These are phyloP conservation scores for Wasmannia auropunctata DNA, from an alignment of 1,140 invertebrate genomes.

Conservation along the genomic window DNA sequence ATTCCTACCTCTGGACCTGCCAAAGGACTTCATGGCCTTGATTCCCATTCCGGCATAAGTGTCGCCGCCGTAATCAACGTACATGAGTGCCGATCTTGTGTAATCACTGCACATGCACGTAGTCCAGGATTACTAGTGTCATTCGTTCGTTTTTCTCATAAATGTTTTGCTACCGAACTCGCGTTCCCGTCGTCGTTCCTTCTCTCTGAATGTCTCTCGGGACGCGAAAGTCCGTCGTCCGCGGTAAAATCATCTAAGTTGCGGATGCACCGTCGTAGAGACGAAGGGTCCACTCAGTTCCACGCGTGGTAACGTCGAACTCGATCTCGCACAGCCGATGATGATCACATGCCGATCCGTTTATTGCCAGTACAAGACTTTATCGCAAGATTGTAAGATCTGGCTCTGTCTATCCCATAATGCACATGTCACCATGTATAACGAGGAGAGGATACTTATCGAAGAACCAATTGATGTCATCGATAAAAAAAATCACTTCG, in stretches of 20 bases:
- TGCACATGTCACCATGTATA: neutral
- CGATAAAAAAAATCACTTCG: neutral
- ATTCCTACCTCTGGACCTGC: constrained; percentile 84
- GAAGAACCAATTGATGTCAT: neutral
- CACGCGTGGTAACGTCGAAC: neutral
- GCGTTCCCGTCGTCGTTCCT: neutral
- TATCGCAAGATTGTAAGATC: neutral
- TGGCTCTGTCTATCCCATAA: constrained; percentile 12
- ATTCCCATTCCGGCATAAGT: constrained; percentile 85
- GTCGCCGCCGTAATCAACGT: constrained; percentile 82
- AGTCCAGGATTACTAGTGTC: constrained; percentile 61
- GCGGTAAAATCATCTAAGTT: neutral
- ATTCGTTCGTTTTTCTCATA: constrained; percentile 34
- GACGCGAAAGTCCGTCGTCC: neutral
- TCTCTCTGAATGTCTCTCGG: constrained; percentile 11
- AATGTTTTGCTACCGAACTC: neutral
- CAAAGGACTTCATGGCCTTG: constrained; percentile 86
- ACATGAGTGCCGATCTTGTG: constrained; percentile 79
- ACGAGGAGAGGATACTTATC: neutral
- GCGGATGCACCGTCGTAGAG: neutral
- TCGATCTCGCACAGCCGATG: neutral
- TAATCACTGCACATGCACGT: constrained; percentile 78
- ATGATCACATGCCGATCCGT: constrained; percentile 15
- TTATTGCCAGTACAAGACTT: neutral
- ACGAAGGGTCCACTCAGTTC: neutral